Evolutionary conservation across 2,797 vertebrate species (phyloP).

Genomic region (Pipistrellus pygmaeus): DNA sequence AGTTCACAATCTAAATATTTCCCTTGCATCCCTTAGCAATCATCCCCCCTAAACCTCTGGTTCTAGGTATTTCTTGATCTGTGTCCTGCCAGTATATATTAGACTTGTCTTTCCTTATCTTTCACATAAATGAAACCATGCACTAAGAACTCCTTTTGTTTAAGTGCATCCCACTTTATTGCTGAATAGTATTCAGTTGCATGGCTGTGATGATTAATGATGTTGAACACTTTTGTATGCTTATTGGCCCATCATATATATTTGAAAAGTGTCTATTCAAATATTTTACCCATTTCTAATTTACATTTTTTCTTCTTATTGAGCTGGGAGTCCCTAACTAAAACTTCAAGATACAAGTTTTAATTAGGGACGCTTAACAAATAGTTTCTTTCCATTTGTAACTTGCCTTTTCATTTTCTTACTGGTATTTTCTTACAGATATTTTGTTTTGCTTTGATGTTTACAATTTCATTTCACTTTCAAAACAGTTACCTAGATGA

Average conservation of each 20-base stretch:
- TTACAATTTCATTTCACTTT: slow-evolving; percentile 41
- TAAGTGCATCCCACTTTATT: neutral
- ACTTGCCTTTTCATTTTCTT: slow-evolving; percentile 48
- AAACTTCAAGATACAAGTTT: neutral
- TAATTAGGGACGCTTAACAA: neutral
- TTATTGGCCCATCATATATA: neutral
- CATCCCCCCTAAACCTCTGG: neutral
- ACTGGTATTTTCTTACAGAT: neutral
- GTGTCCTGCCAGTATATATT: neutral
- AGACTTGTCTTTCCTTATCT: neutral
- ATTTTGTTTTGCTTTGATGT: neutral
- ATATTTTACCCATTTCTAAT: neutral
- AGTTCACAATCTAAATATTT: neutral
- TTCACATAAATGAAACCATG: neutral
- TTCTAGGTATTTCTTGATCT: neutral
- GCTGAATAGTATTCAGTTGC: neutral
- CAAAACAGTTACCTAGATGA: neutral
- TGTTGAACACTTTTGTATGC: neutral
- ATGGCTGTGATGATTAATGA: neutral
- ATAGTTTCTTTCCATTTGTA: neutral
- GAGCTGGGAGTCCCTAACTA: neutral
- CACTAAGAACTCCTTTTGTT: neutral
- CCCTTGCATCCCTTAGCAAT: neutral
- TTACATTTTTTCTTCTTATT: neutral
- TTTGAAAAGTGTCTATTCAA: neutral